Base-by-base conservation (phyloP, 2,797 vertebrate species). In the Myotis findleyi region DNA sequence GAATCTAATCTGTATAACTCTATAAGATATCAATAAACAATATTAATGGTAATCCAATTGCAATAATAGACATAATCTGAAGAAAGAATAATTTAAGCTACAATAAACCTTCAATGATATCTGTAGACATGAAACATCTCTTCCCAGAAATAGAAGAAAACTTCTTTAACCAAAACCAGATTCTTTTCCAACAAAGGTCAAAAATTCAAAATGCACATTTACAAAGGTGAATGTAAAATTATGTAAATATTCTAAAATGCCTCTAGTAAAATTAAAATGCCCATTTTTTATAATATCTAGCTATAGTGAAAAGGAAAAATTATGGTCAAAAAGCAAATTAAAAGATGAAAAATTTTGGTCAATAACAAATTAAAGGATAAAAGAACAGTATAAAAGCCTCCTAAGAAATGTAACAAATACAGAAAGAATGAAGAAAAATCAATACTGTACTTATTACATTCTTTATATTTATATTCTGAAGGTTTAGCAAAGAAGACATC, bases 171-270 rank as follows among this genome's bases (percentile, higher is more conserved):
- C 72, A 87, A 96, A 85, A 85, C 69, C 21, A 90, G 14, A 88
- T n/a, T 84, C 68, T 92, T 30, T 71, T 68, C 30, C 44, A 87
- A 73, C 8, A 88, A 96, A 95, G 1, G 23, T 53, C 53, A 95
- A 95, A 80, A 89, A 79, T 93, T 71, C 0, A 95, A 95, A 97
- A 87, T 44, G 83, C 8, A 21, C 1, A 38, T 30, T 96, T 95
- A 38, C 0, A 20, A 97, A 30, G 23, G 49, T 59, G 9, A 89
- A 85, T 87, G 77, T 33, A 80, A 83, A 82, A 68, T 23, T 71
- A 95, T 73, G 64, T 71, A 93, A 91, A 51, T 44, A 97, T 73
- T 72, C 33, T 84, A 91, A 92, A 93, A 18, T 92, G 53, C 25
- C 68, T 95, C 66, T 36, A 92, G 62, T 81, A 77, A 95, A 96